Percentiles rank a stretch among this genome's conserved stretches.
These are phyloP conservation scores for Ctenicera cuprea DNA, from an alignment of 2,888 invertebrate genomes.

Conservation along the genomic window DNA sequence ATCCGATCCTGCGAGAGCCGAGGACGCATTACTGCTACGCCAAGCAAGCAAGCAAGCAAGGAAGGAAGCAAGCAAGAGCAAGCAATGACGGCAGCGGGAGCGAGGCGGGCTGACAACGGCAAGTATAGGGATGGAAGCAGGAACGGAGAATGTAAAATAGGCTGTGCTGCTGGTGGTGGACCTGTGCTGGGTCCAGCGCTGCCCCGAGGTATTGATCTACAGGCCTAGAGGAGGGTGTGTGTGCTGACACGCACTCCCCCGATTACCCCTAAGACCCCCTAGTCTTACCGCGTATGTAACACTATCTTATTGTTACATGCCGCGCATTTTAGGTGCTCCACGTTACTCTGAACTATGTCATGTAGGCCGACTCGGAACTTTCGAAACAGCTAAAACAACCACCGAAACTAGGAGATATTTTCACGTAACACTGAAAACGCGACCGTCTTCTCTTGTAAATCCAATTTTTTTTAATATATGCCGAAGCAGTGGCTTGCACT, in stretches of 20 bases:
- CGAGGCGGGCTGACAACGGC: slow-evolving; percentile 72
- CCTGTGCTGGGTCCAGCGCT: slow-evolving; percentile 72
- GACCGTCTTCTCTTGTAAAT: slow-evolving; percentile 6
- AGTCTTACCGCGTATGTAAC: slow-evolving; percentile 63
- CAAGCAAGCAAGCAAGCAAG: slow-evolving; percentile 51
- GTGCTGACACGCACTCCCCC: slow-evolving; percentile 70
- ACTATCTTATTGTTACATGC: slow-evolving; percentile 65
- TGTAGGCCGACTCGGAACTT: slow-evolving; percentile 30
- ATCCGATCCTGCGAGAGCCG: slow-evolving; percentile 51
- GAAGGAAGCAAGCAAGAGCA: slow-evolving; percentile 68
- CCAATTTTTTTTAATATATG: slow-evolving; percentile 18
- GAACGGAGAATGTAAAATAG: slow-evolving; percentile 76
- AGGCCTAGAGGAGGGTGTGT: slow-evolving; percentile 69
- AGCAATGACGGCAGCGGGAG: slow-evolving; percentile 78
- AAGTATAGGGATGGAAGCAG: slow-evolving; percentile 64
- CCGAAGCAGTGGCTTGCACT: slow-evolving; percentile 26
- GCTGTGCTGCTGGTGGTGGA: slow-evolving; percentile 69
- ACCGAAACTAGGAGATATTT: slow-evolving; percentile 22
- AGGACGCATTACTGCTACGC: slow-evolving; percentile 52
- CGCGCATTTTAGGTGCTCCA: slow-evolving; percentile 49
- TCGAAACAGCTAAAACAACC: slow-evolving; percentile 29
- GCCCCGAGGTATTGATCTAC: slow-evolving; percentile 72
- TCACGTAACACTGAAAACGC: slow-evolving; percentile 9
- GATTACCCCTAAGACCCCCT: slow-evolving; percentile 54
- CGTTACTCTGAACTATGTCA: slow-evolving; percentile 45